Base-by-base conservation (phyloP, 2,888 invertebrate species). In the Lucinisca nassula region DNA sequence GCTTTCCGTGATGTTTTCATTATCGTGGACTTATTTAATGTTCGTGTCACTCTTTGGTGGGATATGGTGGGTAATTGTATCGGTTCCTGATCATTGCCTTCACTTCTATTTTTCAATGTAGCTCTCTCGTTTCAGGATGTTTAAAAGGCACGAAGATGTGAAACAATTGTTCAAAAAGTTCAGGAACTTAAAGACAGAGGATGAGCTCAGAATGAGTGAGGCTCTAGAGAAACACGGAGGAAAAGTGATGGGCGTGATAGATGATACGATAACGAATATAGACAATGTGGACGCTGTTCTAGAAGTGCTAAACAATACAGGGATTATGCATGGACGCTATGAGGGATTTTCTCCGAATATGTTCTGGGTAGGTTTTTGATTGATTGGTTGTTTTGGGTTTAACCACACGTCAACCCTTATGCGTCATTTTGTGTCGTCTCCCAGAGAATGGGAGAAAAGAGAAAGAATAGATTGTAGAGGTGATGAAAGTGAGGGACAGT, bases 261-360 rank as follows among this genome's bases (percentile, higher is more conserved):
- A 98, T 95, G 98, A 98, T 95, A 98, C 98, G 85, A 98, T 99
- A 96, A 98, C 98, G 95, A 98, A 98, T 35, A 97, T 99, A 89
- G 98, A 98, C 94, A 98, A 98, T 95, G 97, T 98, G 96, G 98
- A 98, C 96, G 97, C 97, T 94, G 98, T 98, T 97, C 97, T 98
- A 96, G 97, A 98, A 93, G 98, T 98, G 95, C 97, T 99, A 85
- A 97, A 98, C 95, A 98, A 98, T 96, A 98, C 98, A 78, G 98
- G 98, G 14, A 98, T 98, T 84, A 97, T 98, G 85, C 98, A 99
- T 96, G 97, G 98, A 96, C 84, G 86, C 12, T 98, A 98, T 97
- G 98, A 98, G 1, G 98, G 98, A n/a, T 98, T 98, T 97, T 98
- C 98, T 96, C 97, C 98, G 84, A 98, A 98, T 93, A 98, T 98